phyloP scores from a whole-genome alignment of 2,888 invertebrate species.

The Pinctada fucata region DNA sequence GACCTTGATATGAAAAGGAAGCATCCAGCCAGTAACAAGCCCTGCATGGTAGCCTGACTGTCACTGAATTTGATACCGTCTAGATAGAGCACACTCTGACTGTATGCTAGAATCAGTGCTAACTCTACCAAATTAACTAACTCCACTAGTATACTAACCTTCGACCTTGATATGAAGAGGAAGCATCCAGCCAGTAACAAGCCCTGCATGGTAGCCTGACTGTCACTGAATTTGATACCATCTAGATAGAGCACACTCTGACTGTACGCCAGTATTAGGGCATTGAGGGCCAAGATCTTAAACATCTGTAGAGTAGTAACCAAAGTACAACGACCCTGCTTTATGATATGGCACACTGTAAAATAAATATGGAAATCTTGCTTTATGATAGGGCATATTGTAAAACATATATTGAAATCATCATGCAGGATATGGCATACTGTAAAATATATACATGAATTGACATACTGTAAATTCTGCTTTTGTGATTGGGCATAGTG shows the following conservation, averaged over 20 bases:
- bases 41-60: constrained; percentile 97
- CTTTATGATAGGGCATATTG: background rate
- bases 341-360: constrained; percentile 98
- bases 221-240: constrained; percentile 98
- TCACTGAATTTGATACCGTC: constrained; percentile 99
- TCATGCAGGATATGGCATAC: too few species aligned
- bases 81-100: constrained; percentile 97
- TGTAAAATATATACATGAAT: too few species aligned
- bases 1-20: constrained; percentile 99
- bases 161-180: constrained; percentile 97
- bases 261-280: constrained; percentile 97
- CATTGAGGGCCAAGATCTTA: constrained; percentile 98
- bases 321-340: constrained; percentile 98
- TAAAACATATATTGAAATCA: background rate
- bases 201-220: constrained; percentile 98
- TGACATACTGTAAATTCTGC: too few species aligned
- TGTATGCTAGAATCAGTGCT: constrained; percentile 98
- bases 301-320: constrained; percentile 99
- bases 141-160: constrained; percentile 86
- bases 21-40: constrained; percentile 94
- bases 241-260: constrained; percentile 98
- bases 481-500: too few species aligned
- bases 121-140: too few species aligned
- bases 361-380: constrained; percentile 51
- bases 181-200: constrained; percentile 97